These are phyloP conservation scores for Lordiphosa clarofinis DNA, from an alignment of 1,140 invertebrate species.

Conservation along the genomic window DNA sequence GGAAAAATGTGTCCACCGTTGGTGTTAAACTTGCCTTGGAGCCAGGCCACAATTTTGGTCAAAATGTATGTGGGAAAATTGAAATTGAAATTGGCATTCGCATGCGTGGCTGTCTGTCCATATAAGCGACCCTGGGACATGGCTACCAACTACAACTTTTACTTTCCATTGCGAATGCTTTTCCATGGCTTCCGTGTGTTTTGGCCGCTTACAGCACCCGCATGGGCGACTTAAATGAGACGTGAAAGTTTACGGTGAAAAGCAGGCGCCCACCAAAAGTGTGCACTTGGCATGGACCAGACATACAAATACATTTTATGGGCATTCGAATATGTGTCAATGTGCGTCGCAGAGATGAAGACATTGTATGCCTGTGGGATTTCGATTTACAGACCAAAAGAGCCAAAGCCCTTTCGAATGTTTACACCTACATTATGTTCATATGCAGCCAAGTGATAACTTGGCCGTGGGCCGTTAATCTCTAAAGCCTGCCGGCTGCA, in stretches of 20 bases:
- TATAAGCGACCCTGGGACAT: slow-evolving; percentile 32
- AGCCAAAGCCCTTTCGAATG: slow-evolving; percentile 33
- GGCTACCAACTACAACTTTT: slow-evolving; percentile 61
- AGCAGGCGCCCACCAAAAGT: slow-evolving; percentile 46
- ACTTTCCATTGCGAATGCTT: slow-evolving; percentile 62
- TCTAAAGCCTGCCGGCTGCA: slow-evolving; percentile 17
- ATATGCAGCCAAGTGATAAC: slow-evolving; percentile 17
- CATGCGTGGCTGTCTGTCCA: slow-evolving; percentile 26
- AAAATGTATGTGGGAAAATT: slow-evolving; percentile 74
- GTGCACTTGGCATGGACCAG: slow-evolving; percentile 32
- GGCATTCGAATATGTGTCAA: slow-evolving; percentile 64
- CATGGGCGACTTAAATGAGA: slow-evolving; percentile 66
- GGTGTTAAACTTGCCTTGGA: slow-evolving; percentile 57
- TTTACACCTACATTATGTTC: slow-evolving; percentile 48
- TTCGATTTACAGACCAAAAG: slow-evolving; percentile 40
- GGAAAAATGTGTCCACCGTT: slow-evolving; percentile 51
- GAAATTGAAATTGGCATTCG: slow-evolving; percentile 61
- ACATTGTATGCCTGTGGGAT: slow-evolving; percentile 60
- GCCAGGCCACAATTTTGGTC: slow-evolving; percentile 16
- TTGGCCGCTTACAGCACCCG: slow-evolving; percentile 48
- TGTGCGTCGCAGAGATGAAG: slow-evolving; percentile 47
- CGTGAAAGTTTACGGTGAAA: slow-evolving; percentile 69
- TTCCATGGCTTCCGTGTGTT: slow-evolving; percentile 60
- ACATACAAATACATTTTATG: slow-evolving; percentile 60
- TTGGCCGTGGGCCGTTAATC: slow-evolving; percentile 43